Conservation (phyloP, 2,888 invertebrate species). For the Priocnemis perturbator region DNA sequence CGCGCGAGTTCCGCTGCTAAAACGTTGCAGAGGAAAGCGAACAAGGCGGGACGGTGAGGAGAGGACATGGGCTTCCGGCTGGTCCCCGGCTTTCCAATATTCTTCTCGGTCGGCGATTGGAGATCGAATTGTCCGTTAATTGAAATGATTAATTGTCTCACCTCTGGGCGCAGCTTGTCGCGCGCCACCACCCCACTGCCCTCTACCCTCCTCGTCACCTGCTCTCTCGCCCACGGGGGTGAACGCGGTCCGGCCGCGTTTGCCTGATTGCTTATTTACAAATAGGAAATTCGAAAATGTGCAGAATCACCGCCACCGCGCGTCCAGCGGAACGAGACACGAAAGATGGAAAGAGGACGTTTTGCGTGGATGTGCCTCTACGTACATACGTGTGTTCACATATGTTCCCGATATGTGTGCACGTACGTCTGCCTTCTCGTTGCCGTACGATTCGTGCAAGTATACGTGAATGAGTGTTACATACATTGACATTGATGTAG, state of each 20-base stretch:
- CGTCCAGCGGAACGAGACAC: constrained; percentile 22
- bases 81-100: constrained; percentile 69
- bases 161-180: constrained; percentile 52
- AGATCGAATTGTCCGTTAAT: constrained; percentile 74
- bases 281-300: constrained; percentile 76
- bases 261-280: constrained; percentile 75
- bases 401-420: not conserved
- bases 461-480: not conserved
- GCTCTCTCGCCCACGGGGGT: not conserved
- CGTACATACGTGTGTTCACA: not conserved
- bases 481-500: not conserved
- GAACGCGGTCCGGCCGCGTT: constrained; percentile 28
- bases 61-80: constrained; percentile 59
- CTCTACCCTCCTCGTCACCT: constrained; percentile 19
- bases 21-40: constrained; percentile 17
- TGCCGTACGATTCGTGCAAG: too few species aligned
- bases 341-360: constrained; percentile 23
- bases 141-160: constrained; percentile 76
- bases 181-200: constrained; percentile 22
- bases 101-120: constrained; percentile 69
- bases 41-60: constrained; percentile 10
- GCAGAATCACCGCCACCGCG: constrained; percentile 63
- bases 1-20: too few species aligned
- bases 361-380: constrained; percentile 5
- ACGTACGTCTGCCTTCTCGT: too few species aligned